These are phyloP conservation scores for Biston stratarius DNA, from an alignment of 2,888 invertebrate genomes.

Conservation along the genomic window DNA sequence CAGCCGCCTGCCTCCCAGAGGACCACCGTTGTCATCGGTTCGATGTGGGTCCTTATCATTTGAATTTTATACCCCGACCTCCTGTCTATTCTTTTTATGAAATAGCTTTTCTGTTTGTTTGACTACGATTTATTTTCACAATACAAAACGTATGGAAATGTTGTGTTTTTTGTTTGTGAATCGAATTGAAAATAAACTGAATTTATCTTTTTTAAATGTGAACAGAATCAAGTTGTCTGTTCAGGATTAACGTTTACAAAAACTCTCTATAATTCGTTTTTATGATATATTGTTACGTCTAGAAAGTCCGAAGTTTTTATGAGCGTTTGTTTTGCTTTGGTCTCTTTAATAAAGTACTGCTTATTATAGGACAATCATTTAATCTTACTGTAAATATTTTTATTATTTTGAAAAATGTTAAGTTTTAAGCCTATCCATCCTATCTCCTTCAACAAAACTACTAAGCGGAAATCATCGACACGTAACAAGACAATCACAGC, in stretches of 20 bases:
- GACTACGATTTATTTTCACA: slow-evolving; percentile 30
- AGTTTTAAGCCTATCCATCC: too few relatives aligned
- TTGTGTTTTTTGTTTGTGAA: slow-evolving; percentile 12
- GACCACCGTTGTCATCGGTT: slow-evolving; percentile 67
- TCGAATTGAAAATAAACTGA: slow-evolving; percentile 8
- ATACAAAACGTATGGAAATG: slow-evolving; percentile 28
- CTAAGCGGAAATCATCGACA: too few relatives aligned
- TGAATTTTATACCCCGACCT: slow-evolving; percentile 60
- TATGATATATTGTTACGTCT: not conserved
- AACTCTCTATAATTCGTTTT: not conserved
- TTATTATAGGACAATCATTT: too few relatives aligned
- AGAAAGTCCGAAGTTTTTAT: not conserved
- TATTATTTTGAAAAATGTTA: too few relatives aligned
- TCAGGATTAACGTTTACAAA: not conserved
- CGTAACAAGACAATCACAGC: too few relatives aligned
- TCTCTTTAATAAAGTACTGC: too few relatives aligned
- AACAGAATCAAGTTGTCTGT: not conserved
- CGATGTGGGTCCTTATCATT: slow-evolving; percentile 66
- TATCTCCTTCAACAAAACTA: too few relatives aligned
- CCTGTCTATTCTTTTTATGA: slow-evolving; percentile 45
- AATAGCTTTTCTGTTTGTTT: slow-evolving; percentile 46
- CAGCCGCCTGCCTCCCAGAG: slow-evolving; percentile 54
- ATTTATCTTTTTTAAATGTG: slow-evolving; percentile 3
- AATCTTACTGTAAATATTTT: too few relatives aligned
- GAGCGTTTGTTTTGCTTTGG: too few relatives aligned